phyloP scores from a whole-genome alignment of 2,888 invertebrate genomes.

The Oxyscelio sp. region DNA sequence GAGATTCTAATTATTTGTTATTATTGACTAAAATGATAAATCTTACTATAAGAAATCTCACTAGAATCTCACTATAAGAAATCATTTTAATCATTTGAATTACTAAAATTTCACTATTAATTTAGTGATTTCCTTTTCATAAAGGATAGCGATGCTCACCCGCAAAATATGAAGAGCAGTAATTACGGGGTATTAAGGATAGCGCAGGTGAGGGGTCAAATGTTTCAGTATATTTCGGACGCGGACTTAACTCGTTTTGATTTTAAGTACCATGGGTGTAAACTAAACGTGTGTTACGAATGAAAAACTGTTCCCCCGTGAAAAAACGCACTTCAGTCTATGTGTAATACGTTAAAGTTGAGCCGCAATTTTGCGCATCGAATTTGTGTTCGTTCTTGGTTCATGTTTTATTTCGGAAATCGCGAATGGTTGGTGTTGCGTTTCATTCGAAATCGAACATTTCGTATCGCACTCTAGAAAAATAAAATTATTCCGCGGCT shows the following conservation, averaged over 20 bases:
- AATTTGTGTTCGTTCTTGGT: constrained; percentile 19
- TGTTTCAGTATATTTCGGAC: constrained; percentile 5
- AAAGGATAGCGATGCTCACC: too few species aligned
- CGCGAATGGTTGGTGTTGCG: constrained; percentile 62
- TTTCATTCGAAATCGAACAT: constrained; percentile 63
- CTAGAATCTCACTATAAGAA: too few species aligned
- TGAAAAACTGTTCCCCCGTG: constrained; percentile 77
- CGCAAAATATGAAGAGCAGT: background rate
- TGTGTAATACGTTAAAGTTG: constrained; percentile 63
- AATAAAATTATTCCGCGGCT: constrained; percentile 52
- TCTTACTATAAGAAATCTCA: too few species aligned
- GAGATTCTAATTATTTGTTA: too few species aligned
- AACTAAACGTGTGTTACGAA: constrained; percentile 14
- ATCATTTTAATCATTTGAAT: too few species aligned
- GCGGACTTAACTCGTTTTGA: constrained; percentile 18
- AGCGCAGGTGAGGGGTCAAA: constrained; percentile 27
- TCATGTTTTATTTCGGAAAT: constrained; percentile 34
- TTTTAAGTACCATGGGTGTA: constrained; percentile 22
- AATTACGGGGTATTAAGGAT: constrained; percentile 47
- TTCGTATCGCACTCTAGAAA: constrained; percentile 56
- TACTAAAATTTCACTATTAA: too few species aligned
- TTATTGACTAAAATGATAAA: too few species aligned
- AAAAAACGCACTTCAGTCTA: constrained; percentile 74
- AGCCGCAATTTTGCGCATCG: constrained; percentile 60
- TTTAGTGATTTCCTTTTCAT: too few species aligned